Evolutionary conservation across 2,888 invertebrate species (phyloP), one percentile per base, ranked within the genome.

Genomic region (Cerceris ruficornis): DNA sequence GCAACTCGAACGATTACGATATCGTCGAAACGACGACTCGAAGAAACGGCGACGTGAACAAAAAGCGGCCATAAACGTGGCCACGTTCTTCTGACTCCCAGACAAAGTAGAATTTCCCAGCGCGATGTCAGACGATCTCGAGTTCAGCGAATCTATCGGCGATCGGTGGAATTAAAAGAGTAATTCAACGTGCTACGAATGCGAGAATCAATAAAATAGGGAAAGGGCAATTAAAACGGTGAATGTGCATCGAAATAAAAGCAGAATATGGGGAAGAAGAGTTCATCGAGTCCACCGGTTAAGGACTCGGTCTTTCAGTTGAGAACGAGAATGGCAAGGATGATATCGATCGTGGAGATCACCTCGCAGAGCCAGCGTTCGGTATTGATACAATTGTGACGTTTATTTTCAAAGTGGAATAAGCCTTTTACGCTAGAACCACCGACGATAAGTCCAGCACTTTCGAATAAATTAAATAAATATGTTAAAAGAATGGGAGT

Each of bases 331-430:
- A 91, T 90, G 90, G 76, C 89, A 7, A 88, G 92, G 74, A 86
- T 92, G 89, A 84, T 92, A 86, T 92, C 92, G 57, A 89, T 92
- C 69, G 90, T 91, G 72, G 92, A 92, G 62, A 91, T 92, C 74
- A 88, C 87, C 8, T 83, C 90, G 58, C 87, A 87, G 68, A 77
- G 74, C 79, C 80, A 84, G 69, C 72, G 83, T 85, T 79, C 88
- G 90, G 90, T 90, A 90, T 67, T 69, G 69, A 43, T 67, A 78
- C 17, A 55, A 8, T 17, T 52, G 7, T 2, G 11, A 2, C 13
- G 52, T 11, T 14, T 7, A 7, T 14, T 52, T 52, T 52, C 7
- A 2, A 52, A 46, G 46, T 46, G 8, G 46, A 46, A 46, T 46
- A 2, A 1, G 46, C 13, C 46, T 13, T 2, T 46, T 2, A 11